A percentile compares a stretch with the other conserved stretches of the same genome.
phyloP scores from a whole-genome alignment of 2,888 invertebrate genomes.

The Smittia aterrima region DNA sequence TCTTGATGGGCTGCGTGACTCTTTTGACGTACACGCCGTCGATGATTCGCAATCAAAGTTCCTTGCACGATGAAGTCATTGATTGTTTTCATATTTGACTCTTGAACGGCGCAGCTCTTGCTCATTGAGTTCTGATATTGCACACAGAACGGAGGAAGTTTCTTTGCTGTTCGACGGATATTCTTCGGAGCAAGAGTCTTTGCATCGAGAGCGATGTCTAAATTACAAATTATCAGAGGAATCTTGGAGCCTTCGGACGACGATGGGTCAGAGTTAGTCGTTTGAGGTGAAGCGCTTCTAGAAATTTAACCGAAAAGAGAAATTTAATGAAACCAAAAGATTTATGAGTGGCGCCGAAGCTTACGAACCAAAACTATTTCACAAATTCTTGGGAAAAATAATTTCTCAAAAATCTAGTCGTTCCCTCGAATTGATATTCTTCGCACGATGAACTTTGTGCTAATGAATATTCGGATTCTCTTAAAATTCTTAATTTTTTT shows the following conservation, averaged over 20 bases:
- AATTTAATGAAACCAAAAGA: slow-evolving; percentile 6
- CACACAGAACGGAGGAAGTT: slow-evolving; percentile 40
- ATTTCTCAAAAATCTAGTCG: neutral
- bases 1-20: neutral
- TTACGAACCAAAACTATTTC: neutral
- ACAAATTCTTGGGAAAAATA: slow-evolving; percentile 3
- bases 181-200: slow-evolving; percentile 36
- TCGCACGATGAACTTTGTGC: too few relatives aligned
- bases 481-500: too few relatives aligned
- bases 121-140: slow-evolving; percentile 19
- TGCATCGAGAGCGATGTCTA: slow-evolving; percentile 28
- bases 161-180: neutral
- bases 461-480: slow-evolving; percentile 35
- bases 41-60: slow-evolving; percentile 25
- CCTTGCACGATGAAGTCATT: slow-evolving; percentile 39
- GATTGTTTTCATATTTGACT: slow-evolving; percentile 21
- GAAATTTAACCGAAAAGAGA: neutral
- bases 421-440: neutral
- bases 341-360: slow-evolving; percentile 36
- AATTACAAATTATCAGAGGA: slow-evolving; percentile 33
- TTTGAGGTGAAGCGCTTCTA: slow-evolving; percentile 38
- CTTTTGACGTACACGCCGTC: slow-evolving; percentile 5
- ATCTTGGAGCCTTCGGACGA: slow-evolving; percentile 24
- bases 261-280: slow-evolving; percentile 27
- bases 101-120: neutral